phyloP scores from a whole-genome alignment of 1,140 invertebrate genomes.

The Drosophila pseudoobscura region DNA sequence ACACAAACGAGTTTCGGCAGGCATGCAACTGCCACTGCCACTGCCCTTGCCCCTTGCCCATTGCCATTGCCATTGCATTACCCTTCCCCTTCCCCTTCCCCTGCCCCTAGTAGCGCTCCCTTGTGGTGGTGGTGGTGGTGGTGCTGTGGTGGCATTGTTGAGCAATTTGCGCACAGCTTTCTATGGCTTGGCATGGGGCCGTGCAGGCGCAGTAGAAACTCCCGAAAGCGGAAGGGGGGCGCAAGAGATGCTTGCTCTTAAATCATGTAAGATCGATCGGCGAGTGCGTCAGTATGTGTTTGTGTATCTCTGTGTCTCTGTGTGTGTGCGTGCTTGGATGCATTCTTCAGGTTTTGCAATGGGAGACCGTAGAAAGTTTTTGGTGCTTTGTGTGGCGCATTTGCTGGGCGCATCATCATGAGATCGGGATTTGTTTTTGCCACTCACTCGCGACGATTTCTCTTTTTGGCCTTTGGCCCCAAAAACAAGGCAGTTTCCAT shows the following conservation, averaged over 20 bases:
- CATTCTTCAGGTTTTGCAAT: constrained; percentile 31
- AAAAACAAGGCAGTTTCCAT: constrained; percentile 1
- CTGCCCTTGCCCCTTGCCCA: neutral
- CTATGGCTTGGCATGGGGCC: constrained; percentile 45
- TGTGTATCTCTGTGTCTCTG: constrained; percentile 6
- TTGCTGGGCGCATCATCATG: neutral
- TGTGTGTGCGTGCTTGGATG: constrained; percentile 2
- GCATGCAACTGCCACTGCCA: constrained; percentile 24
- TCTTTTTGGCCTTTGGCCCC: constrained; percentile 13
- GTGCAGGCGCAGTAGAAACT: constrained; percentile 3
- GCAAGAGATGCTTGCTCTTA: constrained; percentile 4
- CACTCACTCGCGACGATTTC: constrained; percentile 27
- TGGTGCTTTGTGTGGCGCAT: constrained; percentile 21
- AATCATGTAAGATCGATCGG: constrained; percentile 60
- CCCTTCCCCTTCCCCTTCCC: neutral
- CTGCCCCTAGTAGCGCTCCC: neutral
- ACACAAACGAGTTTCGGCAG: constrained; percentile 56
- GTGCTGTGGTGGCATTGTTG: constrained; percentile 17
- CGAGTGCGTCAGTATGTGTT: constrained; percentile 7
- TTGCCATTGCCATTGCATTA: constrained; percentile 6
- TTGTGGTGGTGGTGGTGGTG: neutral
- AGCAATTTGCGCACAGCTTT: constrained; percentile 64
- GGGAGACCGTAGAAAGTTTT: constrained; percentile 27
- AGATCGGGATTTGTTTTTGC: constrained; percentile 18
- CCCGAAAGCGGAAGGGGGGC: too few relatives aligned